Evolutionary conservation across 2,113 vertebrate species (phyloP).

Genomic region (Burhinus bistriatus): DNA sequence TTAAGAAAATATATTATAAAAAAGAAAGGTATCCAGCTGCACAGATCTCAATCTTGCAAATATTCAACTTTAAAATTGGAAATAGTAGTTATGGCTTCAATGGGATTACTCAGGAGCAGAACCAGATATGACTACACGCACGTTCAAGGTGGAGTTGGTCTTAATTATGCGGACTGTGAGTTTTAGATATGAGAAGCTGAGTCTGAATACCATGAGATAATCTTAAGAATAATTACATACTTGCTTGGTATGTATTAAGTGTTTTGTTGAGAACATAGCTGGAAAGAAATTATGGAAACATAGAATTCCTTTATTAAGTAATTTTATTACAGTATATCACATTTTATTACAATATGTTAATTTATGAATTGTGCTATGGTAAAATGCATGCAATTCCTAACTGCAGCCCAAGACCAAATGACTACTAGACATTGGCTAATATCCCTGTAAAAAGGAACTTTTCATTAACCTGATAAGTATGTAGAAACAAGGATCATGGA

Average conservation of each 20-base stretch:
- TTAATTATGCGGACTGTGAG: background rate
- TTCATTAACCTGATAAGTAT: background rate
- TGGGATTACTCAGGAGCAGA: background rate
- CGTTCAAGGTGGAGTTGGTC: background rate
- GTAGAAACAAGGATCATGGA: background rate
- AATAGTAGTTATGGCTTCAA: background rate
- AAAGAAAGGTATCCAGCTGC: background rate
- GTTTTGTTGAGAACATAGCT: background rate
- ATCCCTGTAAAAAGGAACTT: background rate
- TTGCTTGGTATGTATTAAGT: background rate
- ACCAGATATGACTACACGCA: background rate
- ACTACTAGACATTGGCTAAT: background rate
- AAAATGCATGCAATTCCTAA: background rate
- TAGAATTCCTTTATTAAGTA: background rate
- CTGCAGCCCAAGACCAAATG: background rate
- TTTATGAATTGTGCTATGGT: background rate
- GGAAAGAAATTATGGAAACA: background rate
- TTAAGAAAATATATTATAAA: background rate
- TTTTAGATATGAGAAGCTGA: background rate
- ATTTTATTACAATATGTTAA: background rate
- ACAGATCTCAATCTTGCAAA: background rate
- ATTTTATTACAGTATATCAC: background rate
- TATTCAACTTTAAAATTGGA: background rate
- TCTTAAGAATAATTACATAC: background rate
- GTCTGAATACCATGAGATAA: background rate